Base-by-base conservation (phyloP, 1,140 invertebrate genomes). In the Ephestia elutella region DNA sequence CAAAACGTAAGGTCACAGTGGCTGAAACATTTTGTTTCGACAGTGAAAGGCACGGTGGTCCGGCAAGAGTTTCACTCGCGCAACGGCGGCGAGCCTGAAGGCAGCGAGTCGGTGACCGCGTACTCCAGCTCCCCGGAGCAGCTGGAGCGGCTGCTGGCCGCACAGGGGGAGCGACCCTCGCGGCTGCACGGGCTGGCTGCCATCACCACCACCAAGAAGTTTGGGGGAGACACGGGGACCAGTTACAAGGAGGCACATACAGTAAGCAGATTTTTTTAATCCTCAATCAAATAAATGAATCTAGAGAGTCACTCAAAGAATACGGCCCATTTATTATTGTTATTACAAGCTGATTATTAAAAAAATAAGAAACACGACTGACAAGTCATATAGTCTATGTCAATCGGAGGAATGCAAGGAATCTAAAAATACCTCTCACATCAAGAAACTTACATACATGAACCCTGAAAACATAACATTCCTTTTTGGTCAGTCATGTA, bases 11-110 rank as follows among this genome's bases (percentile, higher is more conserved):
- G 30, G 30, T 32, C 30, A 10, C 9, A 54, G 11, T 44, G 1
- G 1, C 54, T 55, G 7, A 32, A 28, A 19, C 11, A 18, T 38
- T 1, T 38, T n/a, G 9, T 54, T 15, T 54, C 53, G 15, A 8
- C 80, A 93, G 93, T 93, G 75, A 92, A 92, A 89, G 92, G 92
- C 57, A 92, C 91, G 56, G 90, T 93, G 57, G 89, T 92, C 56
- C 90, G 87, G 53, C 90, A 93, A 84, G 91, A 93, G 78, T 91
- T 90, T 73, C 92, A 92, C 73, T 91, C 92, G 49, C 91, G 92
- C 69, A 92, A 92, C 79, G 92, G 92, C 50, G 85, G 91, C 32
- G 90, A 92, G 71, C 93, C 93, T 1, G 90, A 90, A 55, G 92
- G 92, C 15, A 90, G 91, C 62, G 89, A 93, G 35, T 92, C 91